Conservation (phyloP, 2,888 invertebrate genomes). For the Thecocarcelia acutangulata region DNA sequence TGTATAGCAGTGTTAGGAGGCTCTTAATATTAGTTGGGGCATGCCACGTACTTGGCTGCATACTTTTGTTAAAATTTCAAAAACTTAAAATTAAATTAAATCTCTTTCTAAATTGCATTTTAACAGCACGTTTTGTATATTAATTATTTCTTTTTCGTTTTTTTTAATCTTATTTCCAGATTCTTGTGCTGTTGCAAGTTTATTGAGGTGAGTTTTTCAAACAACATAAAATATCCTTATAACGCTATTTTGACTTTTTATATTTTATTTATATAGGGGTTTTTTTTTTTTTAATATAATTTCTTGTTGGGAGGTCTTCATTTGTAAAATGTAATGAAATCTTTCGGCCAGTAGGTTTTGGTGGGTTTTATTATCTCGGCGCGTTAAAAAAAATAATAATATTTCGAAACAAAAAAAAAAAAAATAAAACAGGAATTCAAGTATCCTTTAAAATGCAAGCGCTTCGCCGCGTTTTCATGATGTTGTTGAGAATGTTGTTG, state of each 20-base stretch:
- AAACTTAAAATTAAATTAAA: conserved; percentile 60
- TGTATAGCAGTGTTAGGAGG: conserved; percentile 12
- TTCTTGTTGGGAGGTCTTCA: conserved; percentile 44
- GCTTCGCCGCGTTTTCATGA: conserved; percentile 68
- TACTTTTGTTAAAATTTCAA: conserved; percentile 5
- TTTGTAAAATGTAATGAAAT: conserved; percentile 30
- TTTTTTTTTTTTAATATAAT: conserved; percentile 18
- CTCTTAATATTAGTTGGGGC: conserved; percentile 60
- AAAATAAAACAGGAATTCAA: conserved; percentile 54
- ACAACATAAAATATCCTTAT: conserved; percentile 52
- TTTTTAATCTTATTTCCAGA: background rate
- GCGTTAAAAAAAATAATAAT: conserved; percentile 63
- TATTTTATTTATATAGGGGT: conserved; percentile 17
- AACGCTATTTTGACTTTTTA: conserved; percentile 64
- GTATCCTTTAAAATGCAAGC: conserved; percentile 66
- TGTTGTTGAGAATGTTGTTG: conserved; percentile 49
- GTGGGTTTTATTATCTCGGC: conserved; percentile 63
- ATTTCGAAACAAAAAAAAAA: conserved; percentile 20
- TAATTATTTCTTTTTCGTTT: conserved; percentile 38
- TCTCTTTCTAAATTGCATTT: conserved; percentile 41
- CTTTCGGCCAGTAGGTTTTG: conserved; percentile 53
- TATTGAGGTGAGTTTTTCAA: conserved; percentile 45
- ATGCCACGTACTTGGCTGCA: conserved; percentile 15
- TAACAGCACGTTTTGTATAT: conserved; percentile 28
- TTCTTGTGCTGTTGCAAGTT: conserved; percentile 14